phyloP scores from a whole-genome alignment of 2,888 invertebrate genomes.

The Incurvaria masculella region DNA sequence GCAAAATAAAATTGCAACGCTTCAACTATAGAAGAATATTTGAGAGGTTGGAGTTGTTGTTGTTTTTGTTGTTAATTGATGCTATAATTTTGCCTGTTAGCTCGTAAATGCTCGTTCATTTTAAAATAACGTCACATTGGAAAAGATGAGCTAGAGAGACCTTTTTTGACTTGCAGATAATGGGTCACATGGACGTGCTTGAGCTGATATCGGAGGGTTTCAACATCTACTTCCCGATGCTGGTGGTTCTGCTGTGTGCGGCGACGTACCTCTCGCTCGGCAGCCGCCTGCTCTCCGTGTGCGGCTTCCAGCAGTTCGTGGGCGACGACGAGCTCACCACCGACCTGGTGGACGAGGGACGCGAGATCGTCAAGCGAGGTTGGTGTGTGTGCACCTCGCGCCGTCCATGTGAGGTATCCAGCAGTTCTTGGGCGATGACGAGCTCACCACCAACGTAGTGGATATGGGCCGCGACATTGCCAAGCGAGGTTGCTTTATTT shows the following conservation, averaged over 20 bases:
- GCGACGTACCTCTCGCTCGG: constrained; percentile 95
- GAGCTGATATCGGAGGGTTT: constrained; percentile 96
- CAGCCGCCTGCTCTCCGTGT: constrained; percentile 79
- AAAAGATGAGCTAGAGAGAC: no score
- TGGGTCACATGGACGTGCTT: constrained; percentile 99
- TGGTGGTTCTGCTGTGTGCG: constrained; percentile 84
- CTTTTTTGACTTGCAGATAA: no score
- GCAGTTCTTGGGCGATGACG: constrained; percentile 95
- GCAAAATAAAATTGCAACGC: no score
- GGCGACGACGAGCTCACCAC: constrained; percentile 93
- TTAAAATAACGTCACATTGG: no score
- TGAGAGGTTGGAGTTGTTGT: no score
- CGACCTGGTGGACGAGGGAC: constrained; percentile 91
- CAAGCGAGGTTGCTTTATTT: constrained; percentile 73
- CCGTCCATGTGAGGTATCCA: constrained; percentile 79
- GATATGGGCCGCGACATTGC: constrained; percentile 93
- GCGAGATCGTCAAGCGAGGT: constrained; percentile 89
- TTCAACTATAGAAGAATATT: no score
- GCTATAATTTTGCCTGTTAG: no score
- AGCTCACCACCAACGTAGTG: constrained; percentile 89
- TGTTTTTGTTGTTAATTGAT: no score
- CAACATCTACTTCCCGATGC: constrained; percentile 98
- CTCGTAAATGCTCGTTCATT: no score
- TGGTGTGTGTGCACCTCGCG: constrained; percentile 11
- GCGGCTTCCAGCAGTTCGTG: constrained; percentile 97